phyloP scores from a whole-genome alignment of 2,888 invertebrate species.

The Philereme vetulata region DNA sequence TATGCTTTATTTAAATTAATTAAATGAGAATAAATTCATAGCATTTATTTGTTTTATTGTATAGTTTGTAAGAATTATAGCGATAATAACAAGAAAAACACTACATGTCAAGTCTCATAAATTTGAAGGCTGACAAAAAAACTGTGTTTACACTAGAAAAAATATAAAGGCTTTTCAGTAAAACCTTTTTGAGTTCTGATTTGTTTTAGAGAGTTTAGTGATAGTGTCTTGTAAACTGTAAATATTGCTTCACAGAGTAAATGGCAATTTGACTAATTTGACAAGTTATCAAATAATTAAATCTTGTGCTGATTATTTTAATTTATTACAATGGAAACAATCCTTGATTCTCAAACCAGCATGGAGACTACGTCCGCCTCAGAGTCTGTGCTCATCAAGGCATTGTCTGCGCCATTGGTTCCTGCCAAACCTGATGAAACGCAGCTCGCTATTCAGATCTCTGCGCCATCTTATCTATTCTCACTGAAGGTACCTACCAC shows the following conservation, averaged over 20 bases:
- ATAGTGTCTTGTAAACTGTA: too few relatives aligned
- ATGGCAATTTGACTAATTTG: neutral
- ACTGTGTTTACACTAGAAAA: too few relatives aligned
- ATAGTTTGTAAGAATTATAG: neutral
- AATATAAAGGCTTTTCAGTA: too few relatives aligned
- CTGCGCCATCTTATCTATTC: slow-evolving; percentile 69
- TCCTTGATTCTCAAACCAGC: slow-evolving; percentile 35
- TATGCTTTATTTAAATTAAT: slow-evolving; percentile 4
- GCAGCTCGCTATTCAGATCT: slow-evolving; percentile 52
- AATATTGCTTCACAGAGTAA: too few relatives aligned
- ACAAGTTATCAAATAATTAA: neutral
- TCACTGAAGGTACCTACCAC: slow-evolving; percentile 50
- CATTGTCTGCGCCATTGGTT: slow-evolving; percentile 52
- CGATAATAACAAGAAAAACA: neutral
- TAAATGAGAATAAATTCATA: slow-evolving; percentile 2
- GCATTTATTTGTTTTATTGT: slow-evolving; percentile 8
- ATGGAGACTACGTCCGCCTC: slow-evolving; percentile 3
- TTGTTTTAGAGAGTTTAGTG: too few relatives aligned
- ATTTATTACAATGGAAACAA: slow-evolving; percentile 11
- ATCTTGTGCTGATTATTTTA: neutral
- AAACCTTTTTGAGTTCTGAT: too few relatives aligned
- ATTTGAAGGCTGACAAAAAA: too few relatives aligned
- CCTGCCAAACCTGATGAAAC: slow-evolving; percentile 33
- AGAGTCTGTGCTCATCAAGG: slow-evolving; percentile 37
- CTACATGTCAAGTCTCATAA: too few relatives aligned